phyloP scores from a whole-genome alignment of 92 coral and sea anemone genomes.

The Porites cylindrica region DNA sequence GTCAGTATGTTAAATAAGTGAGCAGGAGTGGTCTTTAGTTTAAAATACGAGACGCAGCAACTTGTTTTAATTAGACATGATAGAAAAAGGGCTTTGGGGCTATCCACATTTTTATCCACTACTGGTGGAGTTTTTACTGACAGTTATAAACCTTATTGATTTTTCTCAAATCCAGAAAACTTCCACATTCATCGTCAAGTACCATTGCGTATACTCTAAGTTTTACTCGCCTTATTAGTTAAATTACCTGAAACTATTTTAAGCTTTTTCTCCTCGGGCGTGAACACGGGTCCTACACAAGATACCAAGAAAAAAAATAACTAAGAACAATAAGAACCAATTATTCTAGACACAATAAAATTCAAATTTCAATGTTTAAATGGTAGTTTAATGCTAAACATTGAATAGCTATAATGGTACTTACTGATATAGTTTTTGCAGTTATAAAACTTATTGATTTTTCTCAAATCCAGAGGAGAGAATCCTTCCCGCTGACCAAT shows the following conservation, averaged over 20 bases:
- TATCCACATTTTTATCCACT: background rate
- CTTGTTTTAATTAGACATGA: too few species aligned
- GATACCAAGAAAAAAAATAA: too few species aligned
- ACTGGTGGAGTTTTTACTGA: conserved; percentile 11
- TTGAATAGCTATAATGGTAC: background rate
- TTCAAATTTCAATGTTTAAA: background rate
- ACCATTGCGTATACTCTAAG: too few species aligned
- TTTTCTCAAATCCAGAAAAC: conserved; percentile 30
- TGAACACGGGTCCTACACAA: background rate
- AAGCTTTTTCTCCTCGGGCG: background rate
- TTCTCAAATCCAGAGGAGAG: conserved; percentile 43
- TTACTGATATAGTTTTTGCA: conserved; percentile 39
- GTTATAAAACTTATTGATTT: conserved; percentile 52
- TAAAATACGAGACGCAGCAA: too few species aligned
- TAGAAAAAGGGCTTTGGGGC: too few species aligned
- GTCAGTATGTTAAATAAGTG: too few species aligned
- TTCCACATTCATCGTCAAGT: too few species aligned
- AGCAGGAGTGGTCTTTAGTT: too few species aligned
- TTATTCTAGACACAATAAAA: background rate
- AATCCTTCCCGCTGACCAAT: conserved; percentile 56
- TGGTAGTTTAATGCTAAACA: too few species aligned
- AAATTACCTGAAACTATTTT: conserved; percentile 31
- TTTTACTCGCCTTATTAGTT: too few species aligned
- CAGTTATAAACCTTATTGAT: conserved; percentile 53
- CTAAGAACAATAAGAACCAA: background rate